phyloP scores from a whole-genome alignment of 2,888 invertebrate species.

The Exocentrus adspersus region DNA sequence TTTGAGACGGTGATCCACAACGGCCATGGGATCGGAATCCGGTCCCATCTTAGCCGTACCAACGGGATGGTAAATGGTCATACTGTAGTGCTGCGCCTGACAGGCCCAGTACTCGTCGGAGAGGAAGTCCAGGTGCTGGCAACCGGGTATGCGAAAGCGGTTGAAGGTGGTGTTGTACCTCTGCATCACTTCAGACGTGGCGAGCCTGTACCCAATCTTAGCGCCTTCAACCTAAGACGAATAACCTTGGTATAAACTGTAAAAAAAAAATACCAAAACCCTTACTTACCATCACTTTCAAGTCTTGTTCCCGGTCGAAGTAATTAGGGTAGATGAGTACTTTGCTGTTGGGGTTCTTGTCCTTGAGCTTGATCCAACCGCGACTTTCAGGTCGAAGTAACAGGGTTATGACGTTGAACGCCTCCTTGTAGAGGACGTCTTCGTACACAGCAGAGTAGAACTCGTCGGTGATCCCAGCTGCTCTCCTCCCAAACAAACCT shows the following conservation, averaged over 20 bases:
- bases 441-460: constrained; percentile 77
- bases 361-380: constrained; percentile 74
- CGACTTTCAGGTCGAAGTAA: constrained; percentile 79
- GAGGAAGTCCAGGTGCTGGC: constrained; percentile 69
- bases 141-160: constrained; percentile 73
- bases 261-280: not conserved
- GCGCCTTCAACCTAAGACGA: constrained; percentile 76
- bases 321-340: constrained; percentile 93
- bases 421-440: constrained; percentile 69
- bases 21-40: constrained; percentile 67
- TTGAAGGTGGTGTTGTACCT: constrained; percentile 73
- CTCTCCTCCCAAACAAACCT: constrained; percentile 76
- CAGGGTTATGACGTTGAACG: constrained; percentile 53
- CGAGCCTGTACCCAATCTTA: constrained; percentile 72
- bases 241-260: constrained; percentile 2
- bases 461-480: constrained; percentile 73
- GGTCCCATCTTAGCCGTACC: constrained; percentile 88
- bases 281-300: constrained; percentile 73
- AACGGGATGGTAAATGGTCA: constrained; percentile 85
- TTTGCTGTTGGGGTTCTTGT: constrained; percentile 75
- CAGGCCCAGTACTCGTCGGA: constrained; percentile 84
- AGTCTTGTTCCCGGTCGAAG: constrained; percentile 76
- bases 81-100: constrained; percentile 76
- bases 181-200: constrained; percentile 69
- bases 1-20: constrained; percentile 74